A percentile compares a stretch with the other conserved stretches of the same genome.
phyloP scores from a whole-genome alignment of 2,113 vertebrate species.

The Orthonyx spaldingii region DNA sequence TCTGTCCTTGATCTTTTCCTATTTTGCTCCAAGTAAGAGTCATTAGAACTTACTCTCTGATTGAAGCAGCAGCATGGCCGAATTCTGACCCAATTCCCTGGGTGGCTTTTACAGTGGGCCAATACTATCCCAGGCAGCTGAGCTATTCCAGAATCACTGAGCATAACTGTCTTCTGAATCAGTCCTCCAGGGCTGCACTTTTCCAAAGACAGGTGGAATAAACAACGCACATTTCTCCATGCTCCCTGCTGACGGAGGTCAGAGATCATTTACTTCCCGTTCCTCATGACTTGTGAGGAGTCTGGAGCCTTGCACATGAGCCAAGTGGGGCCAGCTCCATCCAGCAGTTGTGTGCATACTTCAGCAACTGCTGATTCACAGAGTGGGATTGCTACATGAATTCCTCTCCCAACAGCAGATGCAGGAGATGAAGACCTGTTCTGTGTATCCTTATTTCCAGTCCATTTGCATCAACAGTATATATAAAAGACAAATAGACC shows the following conservation, averaged over 20 bases:
- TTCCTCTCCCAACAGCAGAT: background rate
- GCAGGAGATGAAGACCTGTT: background rate
- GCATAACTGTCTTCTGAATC: slow-evolving; percentile 6
- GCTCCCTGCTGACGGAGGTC: background rate
- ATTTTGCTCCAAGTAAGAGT: slow-evolving; percentile 47
- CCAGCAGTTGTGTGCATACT: background rate
- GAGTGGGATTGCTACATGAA: background rate
- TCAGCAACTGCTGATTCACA: background rate
- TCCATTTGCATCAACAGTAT: background rate
- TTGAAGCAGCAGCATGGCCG: background rate
- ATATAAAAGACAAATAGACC: background rate
- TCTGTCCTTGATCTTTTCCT: background rate
- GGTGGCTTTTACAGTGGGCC: background rate
- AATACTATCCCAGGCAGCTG: background rate
- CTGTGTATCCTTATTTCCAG: background rate
- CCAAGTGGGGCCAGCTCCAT: background rate
- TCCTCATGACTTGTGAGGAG: background rate
- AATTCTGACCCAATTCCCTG: slow-evolving; percentile 2
- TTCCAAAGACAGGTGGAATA: slow-evolving; percentile 46
- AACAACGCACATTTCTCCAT: background rate
- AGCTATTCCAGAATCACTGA: background rate
- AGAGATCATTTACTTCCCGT: background rate
- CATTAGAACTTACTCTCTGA: slow-evolving; percentile 18
- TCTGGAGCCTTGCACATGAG: background rate
- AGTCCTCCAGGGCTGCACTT: background rate